Conservation (phyloP, 2,888 invertebrate species). For the Pachycephus smyrnensis region DNA sequence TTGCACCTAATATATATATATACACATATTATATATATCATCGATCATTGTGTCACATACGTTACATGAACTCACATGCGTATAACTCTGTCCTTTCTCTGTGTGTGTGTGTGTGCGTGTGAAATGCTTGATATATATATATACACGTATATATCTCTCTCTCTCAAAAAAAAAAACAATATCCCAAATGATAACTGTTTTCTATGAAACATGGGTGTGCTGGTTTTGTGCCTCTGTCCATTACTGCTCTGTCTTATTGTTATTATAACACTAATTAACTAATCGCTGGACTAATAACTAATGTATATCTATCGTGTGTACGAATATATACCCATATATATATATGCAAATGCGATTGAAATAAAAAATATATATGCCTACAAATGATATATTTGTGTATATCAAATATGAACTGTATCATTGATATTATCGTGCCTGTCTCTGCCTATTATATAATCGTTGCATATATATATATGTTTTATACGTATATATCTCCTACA, state of each 20-base stretch:
- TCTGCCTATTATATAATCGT: neutral
- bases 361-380: neutral
- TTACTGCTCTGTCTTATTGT: conserved; percentile 60
- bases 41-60: neutral
- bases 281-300: conserved; percentile 45
- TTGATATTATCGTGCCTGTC: neutral
- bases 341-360: neutral
- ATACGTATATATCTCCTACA: neutral
- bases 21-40: conserved; percentile 8
- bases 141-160: conserved; percentile 12
- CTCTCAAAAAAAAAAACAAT: conserved; percentile 25
- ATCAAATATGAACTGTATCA: conserved; percentile 10
- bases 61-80: conserved; percentile 34
- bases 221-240: conserved; percentile 66
- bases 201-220: conserved; percentile 61
- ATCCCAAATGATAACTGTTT: conserved; percentile 35
- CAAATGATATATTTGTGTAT: conserved; percentile 18
- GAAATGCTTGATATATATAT: conserved; percentile 39
- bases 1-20: conserved; percentile 11
- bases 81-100: conserved; percentile 22
- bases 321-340: conserved; percentile 20
- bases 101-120: conserved; percentile 45
- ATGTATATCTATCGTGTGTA: conserved; percentile 20
- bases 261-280: conserved; percentile 40
- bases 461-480: conserved; percentile 10